Conservation (phyloP, 2,888 invertebrate species). For the Amiota mariae region DNA sequence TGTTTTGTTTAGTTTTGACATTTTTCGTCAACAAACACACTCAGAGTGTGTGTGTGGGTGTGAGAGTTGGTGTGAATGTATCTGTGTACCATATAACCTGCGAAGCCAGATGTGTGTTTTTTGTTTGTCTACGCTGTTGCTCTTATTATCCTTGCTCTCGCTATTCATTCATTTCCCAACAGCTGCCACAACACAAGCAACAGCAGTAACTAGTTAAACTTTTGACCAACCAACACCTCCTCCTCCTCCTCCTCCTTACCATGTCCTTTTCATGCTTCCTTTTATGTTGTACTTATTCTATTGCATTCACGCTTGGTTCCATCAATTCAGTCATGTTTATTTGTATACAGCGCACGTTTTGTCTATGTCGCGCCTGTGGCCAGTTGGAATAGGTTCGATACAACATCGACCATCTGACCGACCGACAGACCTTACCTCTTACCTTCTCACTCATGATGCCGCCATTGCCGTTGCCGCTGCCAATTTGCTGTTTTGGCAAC, state of each 20-base stretch:
- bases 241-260: neutral
- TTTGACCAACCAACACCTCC: neutral
- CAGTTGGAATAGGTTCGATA: conserved; percentile 4
- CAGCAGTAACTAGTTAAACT: neutral
- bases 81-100: too few species aligned
- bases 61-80: too few species aligned
- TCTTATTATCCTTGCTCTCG: too few species aligned
- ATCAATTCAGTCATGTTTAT: conserved; percentile 50
- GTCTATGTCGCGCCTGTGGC: conserved; percentile 67
- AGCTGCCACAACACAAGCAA: neutral
- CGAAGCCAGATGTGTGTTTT: too few species aligned
- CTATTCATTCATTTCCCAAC: too few species aligned
- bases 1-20: too few species aligned
- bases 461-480: conserved; percentile 17
- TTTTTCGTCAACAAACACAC: too few species aligned
- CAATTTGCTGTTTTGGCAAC: conserved; percentile 50
- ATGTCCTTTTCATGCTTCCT: neutral
- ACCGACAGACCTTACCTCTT: too few species aligned
- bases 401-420: neutral
- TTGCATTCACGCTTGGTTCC: neutral
- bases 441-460: neutral
- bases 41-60: too few species aligned
- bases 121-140: too few species aligned
- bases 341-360: conserved; percentile 64
- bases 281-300: too few species aligned